These are phyloP conservation scores for Myripristis jacobus DNA, from an alignment of 2,797 vertebrate species.

Conservation along the genomic window DNA sequence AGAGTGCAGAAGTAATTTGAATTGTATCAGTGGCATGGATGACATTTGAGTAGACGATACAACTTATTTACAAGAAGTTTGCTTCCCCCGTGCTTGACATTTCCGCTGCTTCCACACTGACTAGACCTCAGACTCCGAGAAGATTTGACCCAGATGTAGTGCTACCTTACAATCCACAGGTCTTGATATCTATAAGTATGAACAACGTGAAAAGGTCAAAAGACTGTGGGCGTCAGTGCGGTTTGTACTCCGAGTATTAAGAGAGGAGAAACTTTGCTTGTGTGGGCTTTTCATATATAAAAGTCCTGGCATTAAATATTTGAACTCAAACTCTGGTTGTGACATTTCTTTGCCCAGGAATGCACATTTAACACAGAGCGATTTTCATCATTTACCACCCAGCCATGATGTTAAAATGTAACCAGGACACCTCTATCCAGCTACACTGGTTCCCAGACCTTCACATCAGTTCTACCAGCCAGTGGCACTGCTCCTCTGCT, in stretches of 20 bases:
- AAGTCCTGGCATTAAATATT: background rate
- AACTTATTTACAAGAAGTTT: constrained; percentile 13
- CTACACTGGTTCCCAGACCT: background rate
- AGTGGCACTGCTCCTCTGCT: too few species aligned
- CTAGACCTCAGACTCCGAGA: constrained; percentile 11
- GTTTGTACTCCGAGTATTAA: background rate
- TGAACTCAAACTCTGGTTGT: background rate
- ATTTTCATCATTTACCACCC: background rate
- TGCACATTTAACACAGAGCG: background rate
- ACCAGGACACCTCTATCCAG: background rate
- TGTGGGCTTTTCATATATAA: background rate
- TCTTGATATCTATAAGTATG: background rate
- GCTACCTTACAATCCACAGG: background rate
- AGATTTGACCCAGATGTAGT: constrained; percentile 12
- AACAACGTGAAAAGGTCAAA: constrained; percentile 22
- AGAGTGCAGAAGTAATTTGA: background rate
- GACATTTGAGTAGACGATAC: constrained; percentile 25
- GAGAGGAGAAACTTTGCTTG: too few species aligned
- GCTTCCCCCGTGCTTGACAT: constrained; percentile 32
- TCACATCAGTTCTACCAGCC: too few species aligned
- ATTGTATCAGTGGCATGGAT: background rate
- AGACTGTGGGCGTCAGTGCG: background rate
- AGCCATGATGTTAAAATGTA: background rate
- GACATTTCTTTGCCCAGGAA: background rate
- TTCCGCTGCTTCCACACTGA: background rate